Evolutionary conservation across 2,113 vertebrate genomes (phyloP).

Genomic region (Heliornis fulica): DNA sequence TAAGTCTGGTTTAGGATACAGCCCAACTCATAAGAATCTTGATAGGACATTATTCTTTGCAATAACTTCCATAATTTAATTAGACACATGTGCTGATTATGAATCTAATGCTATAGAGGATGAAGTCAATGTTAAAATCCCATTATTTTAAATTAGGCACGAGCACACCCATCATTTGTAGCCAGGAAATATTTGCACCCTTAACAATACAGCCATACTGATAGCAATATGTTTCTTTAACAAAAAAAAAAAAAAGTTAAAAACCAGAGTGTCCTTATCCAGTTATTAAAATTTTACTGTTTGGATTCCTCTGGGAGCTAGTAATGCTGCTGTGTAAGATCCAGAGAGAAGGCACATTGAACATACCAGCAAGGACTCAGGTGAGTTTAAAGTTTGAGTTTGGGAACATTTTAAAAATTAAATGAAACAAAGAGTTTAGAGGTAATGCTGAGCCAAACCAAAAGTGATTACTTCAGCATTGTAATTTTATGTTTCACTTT

Average conservation of each 20-base stretch:
- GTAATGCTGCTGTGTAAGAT: not conserved
- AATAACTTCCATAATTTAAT: conserved; percentile 49
- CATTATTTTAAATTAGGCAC: conserved; percentile 30
- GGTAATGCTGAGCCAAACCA: conserved; percentile 18
- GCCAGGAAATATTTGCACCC: conserved; percentile 43
- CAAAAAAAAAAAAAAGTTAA: fast-evolving
- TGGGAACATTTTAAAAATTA: conserved; percentile 36
- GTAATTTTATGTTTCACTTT: conserved; percentile 40
- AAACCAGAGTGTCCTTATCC: not conserved
- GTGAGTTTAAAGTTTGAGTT: conserved; percentile 39
- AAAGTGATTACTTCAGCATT: conserved; percentile 25
- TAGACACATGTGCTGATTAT: conserved; percentile 44
- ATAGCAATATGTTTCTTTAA: not conserved
- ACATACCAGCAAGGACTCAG: conserved; percentile 20
- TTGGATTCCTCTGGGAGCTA: not conserved
- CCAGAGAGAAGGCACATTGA: conserved; percentile 14
- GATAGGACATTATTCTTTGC: conserved; percentile 40
- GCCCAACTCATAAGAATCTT: conserved; percentile 20
- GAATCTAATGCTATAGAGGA: conserved; percentile 12
- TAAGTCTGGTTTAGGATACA: conserved; percentile 42
- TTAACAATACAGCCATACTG: conserved; percentile 4
- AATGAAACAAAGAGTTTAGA: conserved; percentile 20
- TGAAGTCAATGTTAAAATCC: conserved; percentile 22
- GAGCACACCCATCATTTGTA: conserved; percentile 26
- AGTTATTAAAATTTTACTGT: not conserved